Evolutionary conservation across 1,140 invertebrate genomes (phyloP).

Genomic region (Bombus sibiricus): DNA sequence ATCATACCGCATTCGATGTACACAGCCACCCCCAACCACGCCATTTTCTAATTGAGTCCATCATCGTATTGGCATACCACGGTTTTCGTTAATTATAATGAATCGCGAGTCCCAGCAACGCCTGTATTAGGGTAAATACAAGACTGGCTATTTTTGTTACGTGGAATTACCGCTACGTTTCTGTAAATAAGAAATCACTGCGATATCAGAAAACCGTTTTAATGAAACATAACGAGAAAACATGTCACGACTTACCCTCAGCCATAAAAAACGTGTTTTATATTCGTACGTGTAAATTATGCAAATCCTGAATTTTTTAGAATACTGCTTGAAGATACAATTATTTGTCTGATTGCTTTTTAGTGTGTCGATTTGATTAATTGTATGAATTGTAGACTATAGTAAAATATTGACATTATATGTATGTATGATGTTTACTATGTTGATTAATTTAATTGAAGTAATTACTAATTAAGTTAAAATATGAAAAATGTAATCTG

Average conservation of each 20-base stretch:
- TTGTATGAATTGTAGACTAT: not conserved
- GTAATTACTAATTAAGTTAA: not conserved
- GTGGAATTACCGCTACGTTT: not conserved
- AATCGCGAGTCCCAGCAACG: slow-evolving; percentile 28
- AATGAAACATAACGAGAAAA: not conserved
- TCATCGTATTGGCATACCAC: slow-evolving; percentile 46
- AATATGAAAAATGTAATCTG: not conserved
- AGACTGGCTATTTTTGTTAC: slow-evolving; percentile 18
- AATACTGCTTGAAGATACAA: not conserved
- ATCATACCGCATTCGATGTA: slow-evolving; percentile 38
- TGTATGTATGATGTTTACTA: not conserved
- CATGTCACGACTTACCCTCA: too few relatives aligned
- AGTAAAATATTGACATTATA: not conserved
- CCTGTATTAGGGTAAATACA: slow-evolving; percentile 11
- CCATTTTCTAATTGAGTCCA: slow-evolving; percentile 61
- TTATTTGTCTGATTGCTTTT: not conserved
- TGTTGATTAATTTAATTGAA: not conserved
- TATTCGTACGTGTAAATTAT: not conserved
- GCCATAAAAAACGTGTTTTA: not conserved
- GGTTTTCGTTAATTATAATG: slow-evolving; percentile 56
- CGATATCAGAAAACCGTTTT: slow-evolving; percentile 15
- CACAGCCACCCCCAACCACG: not conserved
- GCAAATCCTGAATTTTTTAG: not conserved
- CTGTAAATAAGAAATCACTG: not conserved
- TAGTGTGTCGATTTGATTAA: not conserved